Evolutionary conservation across 2,113 vertebrate species (phyloP).

Genomic region (Calidris pugnax): DNA sequence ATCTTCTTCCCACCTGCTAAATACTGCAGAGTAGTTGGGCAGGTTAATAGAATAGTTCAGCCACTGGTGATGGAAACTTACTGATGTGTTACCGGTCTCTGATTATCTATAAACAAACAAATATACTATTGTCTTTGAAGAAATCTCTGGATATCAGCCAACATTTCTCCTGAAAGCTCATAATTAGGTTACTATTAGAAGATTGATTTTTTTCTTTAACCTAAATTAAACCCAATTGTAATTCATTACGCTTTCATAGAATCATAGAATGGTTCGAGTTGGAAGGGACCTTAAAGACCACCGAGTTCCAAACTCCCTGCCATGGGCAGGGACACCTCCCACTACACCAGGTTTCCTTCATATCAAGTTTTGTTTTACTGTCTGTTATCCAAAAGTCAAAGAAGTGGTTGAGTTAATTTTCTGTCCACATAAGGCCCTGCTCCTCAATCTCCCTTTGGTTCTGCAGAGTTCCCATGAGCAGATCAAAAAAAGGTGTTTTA

Average conservation of each 20-base stretch:
- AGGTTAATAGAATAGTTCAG: not conserved
- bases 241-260: not conserved
- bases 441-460: not conserved
- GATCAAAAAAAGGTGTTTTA: not conserved
- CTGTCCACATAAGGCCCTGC: not conserved
- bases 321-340: too few species aligned
- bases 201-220: not conserved
- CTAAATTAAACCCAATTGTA: not conserved
- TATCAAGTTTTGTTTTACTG: not conserved
- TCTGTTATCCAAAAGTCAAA: not conserved
- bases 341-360: not conserved
- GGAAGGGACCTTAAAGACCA: too few species aligned
- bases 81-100: not conserved
- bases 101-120: not conserved
- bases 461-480: not conserved
- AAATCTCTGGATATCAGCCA: not conserved
- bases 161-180: not conserved
- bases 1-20: not conserved
- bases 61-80: not conserved
- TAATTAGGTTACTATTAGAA: not conserved
- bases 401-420: not conserved
- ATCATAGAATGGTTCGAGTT: too few species aligned
- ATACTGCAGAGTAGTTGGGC: not conserved
- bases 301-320: too few species aligned
- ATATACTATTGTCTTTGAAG: fast-evolving